phyloP scores from a whole-genome alignment of 1,140 invertebrate genomes.

The Myzus persicae region DNA sequence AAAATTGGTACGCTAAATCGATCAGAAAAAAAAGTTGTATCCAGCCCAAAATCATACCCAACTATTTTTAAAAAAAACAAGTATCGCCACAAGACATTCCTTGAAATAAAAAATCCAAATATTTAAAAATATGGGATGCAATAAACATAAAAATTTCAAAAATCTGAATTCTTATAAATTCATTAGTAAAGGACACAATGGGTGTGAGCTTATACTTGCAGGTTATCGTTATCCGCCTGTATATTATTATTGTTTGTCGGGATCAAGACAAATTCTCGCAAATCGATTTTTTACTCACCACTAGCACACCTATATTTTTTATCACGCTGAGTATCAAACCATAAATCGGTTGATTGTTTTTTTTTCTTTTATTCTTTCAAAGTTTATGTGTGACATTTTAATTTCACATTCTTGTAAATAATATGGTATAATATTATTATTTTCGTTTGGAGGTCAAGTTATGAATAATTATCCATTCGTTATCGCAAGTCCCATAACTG shows the following conservation, averaged over 20 bases:
- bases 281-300: background rate
- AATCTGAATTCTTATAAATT: background rate
- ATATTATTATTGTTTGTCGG: background rate
- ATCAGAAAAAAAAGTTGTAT: too few relatives aligned
- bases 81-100: too few relatives aligned
- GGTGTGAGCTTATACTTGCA: too few relatives aligned
- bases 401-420: background rate
- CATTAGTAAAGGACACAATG: background rate
- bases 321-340: background rate
- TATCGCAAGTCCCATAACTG: constrained; percentile 19
- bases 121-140: too few relatives aligned
- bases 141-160: background rate
- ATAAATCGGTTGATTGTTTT: background rate
- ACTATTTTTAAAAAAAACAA: background rate
- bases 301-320: background rate
- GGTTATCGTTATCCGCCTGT: background rate
- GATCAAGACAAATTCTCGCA: background rate
- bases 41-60: too few relatives aligned
- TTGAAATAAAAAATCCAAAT: background rate
- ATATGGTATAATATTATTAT: background rate
- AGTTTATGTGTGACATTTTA: background rate
- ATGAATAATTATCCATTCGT: constrained; percentile 44
- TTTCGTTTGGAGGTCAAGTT: constrained; percentile 33
- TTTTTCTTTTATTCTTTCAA: background rate
- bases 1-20: too few relatives aligned